Evolutionary conservation across 2,888 invertebrate species (phyloP).

Genomic region (Lasioglossum pauxillum): DNA sequence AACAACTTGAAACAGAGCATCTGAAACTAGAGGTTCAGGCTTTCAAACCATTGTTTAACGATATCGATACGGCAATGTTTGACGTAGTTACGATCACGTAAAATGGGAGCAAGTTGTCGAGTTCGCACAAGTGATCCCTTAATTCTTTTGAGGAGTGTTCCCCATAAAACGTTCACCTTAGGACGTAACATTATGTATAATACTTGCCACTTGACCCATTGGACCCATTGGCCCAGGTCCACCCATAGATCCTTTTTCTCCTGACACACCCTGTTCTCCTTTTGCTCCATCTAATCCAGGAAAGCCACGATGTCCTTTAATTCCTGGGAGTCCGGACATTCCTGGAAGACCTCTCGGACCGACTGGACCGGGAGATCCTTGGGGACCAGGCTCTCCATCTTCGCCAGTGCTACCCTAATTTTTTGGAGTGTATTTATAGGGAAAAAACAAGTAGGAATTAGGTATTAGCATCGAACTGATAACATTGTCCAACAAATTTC

Average conservation of each 20-base stretch:
- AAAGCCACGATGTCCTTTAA: slow-evolving; percentile 93
- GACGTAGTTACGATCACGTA: too few species aligned
- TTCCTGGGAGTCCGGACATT: slow-evolving; percentile 92
- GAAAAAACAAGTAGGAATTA: neutral
- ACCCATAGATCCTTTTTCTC: slow-evolving; percentile 91
- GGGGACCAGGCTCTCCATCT: slow-evolving; percentile 92
- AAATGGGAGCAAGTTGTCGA: too few species aligned
- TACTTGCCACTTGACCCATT: slow-evolving; percentile 88
- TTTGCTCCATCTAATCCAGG: slow-evolving; percentile 92
- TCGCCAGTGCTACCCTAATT: slow-evolving; percentile 90
- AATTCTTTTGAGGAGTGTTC: too few species aligned
- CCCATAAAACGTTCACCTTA: too few species aligned
- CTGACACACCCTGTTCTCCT: slow-evolving; percentile 91
- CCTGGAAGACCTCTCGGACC: slow-evolving; percentile 91
- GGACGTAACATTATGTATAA: neutral
- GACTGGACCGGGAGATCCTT: slow-evolving; percentile 89
- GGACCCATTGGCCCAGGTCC: slow-evolving; percentile 89
- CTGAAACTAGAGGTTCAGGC: too few species aligned
- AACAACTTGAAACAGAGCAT: too few species aligned
- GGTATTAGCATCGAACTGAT: neutral
- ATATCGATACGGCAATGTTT: too few species aligned
- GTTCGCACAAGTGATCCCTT: too few species aligned
- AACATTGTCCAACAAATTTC: too few species aligned
- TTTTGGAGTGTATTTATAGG: neutral
- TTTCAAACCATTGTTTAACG: too few species aligned